Base-by-base conservation (phyloP, 2,797 vertebrate species). In the Oreochromis mossambicus region DNA sequence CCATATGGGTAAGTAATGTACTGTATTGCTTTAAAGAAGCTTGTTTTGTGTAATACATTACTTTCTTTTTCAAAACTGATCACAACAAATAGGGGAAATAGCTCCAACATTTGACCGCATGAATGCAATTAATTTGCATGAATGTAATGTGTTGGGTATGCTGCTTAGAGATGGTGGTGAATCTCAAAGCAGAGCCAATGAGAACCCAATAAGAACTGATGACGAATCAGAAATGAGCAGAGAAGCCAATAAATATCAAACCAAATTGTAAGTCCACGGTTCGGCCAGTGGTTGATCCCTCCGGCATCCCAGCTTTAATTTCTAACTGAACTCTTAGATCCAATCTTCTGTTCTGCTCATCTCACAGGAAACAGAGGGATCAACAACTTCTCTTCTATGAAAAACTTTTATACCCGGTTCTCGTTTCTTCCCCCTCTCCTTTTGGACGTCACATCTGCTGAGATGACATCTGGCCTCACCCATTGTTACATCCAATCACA, bases 341-440 rank as follows among this genome's bases (percentile, higher is more conserved):
- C 7, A 29, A 29, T 56, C 54, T 29, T 29, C 54, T 26, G 24
- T 55, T 26, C 52, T 56, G 24, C 54, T 55, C 54, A 26, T 55
- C 24, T 55, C 3, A 15, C 54, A 55, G 54, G 1, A 55, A 12
- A 55, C 52, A 8, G 21, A 55, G 52, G 0, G 0, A 55, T 26
- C 24, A 26, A 8, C 13, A 55, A 26, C 24, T 55, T 26, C 24
- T 55, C 54, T 0, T 5, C 54, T 55, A 26, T 26, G 1, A 26
- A 48, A 55, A 55, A 55, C 7, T 0, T 55, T 26, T 8, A 26
- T 0, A 14, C 7, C 13, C 4, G 2, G 4, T 55, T 26, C 54
- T 26, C 4, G 1, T 55, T 1, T 26, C 54, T 26, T 13, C 54
- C 54, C 24, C 54, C 24, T 55, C 12, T 55, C 24, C 14, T 55